These are phyloP conservation scores for Myrmecobius fasciatus DNA, from an alignment of 2,113 vertebrate species.

Conservation along the genomic window DNA sequence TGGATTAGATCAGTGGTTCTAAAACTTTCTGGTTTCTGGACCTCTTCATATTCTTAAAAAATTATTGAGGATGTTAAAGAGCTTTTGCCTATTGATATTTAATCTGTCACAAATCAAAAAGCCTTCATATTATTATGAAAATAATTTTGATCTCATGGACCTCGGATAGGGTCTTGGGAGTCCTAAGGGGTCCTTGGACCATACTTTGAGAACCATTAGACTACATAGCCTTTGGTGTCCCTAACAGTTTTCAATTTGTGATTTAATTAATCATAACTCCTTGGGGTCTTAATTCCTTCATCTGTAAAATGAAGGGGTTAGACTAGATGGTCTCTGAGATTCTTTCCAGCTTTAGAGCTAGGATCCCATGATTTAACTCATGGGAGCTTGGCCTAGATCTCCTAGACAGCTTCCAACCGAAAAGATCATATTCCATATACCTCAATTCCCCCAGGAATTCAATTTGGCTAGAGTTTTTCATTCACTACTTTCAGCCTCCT, in stretches of 20 bases:
- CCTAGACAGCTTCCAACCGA: conserved; percentile 64
- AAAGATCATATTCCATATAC: conserved; percentile 70
- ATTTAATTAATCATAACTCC: not conserved
- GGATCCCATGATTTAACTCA: not conserved
- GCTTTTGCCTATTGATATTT: not conserved
- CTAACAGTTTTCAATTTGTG: not conserved
- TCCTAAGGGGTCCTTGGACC: not conserved
- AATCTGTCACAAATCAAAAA: not conserved
- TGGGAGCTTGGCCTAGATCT: conserved; percentile 53
- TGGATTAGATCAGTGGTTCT: not conserved
- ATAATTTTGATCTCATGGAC: not conserved
- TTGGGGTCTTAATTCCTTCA: not conserved
- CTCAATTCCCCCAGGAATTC: conserved; percentile 61
- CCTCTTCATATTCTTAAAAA: not conserved
- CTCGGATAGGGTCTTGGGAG: not conserved
- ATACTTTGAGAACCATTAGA: not conserved
- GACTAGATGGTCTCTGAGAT: not conserved
- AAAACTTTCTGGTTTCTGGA: no score
- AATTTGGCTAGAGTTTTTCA: conserved; percentile 59
- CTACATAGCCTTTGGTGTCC: not conserved
- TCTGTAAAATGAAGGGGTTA: not conserved
- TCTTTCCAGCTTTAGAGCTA: not conserved
- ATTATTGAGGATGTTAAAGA: not conserved
- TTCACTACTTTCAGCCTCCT: conserved; percentile 60
- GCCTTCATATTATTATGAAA: not conserved